Base-by-base conservation (phyloP, 2,797 vertebrate genomes). In the Phoxinus dragarum region DNA sequence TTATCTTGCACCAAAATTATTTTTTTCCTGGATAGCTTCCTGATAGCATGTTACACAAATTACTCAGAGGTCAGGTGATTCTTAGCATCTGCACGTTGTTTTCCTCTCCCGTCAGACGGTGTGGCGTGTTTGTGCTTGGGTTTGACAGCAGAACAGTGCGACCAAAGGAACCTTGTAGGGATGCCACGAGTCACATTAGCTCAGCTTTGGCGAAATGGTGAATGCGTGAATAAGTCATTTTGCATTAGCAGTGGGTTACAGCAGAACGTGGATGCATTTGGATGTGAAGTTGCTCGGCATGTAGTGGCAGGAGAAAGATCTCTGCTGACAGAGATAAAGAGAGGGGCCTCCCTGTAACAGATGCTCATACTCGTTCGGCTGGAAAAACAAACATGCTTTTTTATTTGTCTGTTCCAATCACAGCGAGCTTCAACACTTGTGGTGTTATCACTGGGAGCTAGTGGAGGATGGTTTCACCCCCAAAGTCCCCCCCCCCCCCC, bases 31-130 rank as follows among this genome's bases (percentile, higher is more conserved):
- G 16, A 31, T 54, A 34, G 34, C 7, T 40, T 49, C 44, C 56
- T 73, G 79, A n/a, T 34, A 72, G 78, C 72, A 54, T 72, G 44
- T 68, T 52, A 69, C 38, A 17, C 6, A 59, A 34, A 49, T 82
- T 82, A 27, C 27, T 27, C 78, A 84, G 86, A 88, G 86, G 86
- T 88, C 81, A 76, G 81, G 36, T 86, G 72, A 82, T 86, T 76
- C 40, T 89, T 54, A 11, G 52, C 54, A 36, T 27, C 17, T 44
- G 38, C 23, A 16, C 11, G 10, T 80, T 56, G 27, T 80, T 84
- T 84, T 87, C 12, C 56, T 86, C 31, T 81, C n/a, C 14, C 23
- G 42, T 81, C 66, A 83, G 47, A 84, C 36, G 8, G 69, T 3
- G 16, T 34, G 19, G 72, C 56, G 14, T n/a, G 40, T 80, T 73